These are phyloP conservation scores for Brienomyrus longianalis DNA, from an alignment of 2,113 vertebrate genomes.

Conservation along the genomic window DNA sequence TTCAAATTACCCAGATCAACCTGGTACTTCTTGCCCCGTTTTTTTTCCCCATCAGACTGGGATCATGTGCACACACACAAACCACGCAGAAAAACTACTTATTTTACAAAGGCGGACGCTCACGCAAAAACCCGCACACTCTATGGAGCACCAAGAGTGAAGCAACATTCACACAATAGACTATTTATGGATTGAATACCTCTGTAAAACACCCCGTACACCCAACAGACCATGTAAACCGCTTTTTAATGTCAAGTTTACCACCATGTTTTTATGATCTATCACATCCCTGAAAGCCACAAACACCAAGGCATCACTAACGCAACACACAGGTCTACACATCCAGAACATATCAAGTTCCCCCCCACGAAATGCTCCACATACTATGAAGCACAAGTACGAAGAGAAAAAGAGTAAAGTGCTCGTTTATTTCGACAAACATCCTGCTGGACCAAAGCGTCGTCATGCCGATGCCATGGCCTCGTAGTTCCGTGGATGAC, in stretches of 20 bases:
- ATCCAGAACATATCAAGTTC: neutral
- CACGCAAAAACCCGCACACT: neutral
- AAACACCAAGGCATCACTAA: neutral
- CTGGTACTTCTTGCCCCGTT: neutral
- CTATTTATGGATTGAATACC: neutral
- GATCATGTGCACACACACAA: neutral
- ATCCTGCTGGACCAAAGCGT: neutral
- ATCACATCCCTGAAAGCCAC: neutral
- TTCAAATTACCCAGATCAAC: neutral
- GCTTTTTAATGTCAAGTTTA: neutral
- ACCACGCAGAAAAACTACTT: neutral
- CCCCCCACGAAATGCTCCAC: neutral
- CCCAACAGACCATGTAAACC: neutral
- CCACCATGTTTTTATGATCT: neutral
- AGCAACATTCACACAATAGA: neutral
- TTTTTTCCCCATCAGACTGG: neutral
- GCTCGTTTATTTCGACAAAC: neutral
- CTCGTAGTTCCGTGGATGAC: neutral
- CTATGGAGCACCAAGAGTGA: neutral
- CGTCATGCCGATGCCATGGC: neutral
- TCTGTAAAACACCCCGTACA: neutral
- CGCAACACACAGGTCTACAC: neutral
- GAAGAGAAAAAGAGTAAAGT: neutral
- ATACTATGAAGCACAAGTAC: neutral
- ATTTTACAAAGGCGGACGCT: neutral